phyloP scores from a whole-genome alignment of 2,797 vertebrate species.

The Sarcophilus harrisii region DNA sequence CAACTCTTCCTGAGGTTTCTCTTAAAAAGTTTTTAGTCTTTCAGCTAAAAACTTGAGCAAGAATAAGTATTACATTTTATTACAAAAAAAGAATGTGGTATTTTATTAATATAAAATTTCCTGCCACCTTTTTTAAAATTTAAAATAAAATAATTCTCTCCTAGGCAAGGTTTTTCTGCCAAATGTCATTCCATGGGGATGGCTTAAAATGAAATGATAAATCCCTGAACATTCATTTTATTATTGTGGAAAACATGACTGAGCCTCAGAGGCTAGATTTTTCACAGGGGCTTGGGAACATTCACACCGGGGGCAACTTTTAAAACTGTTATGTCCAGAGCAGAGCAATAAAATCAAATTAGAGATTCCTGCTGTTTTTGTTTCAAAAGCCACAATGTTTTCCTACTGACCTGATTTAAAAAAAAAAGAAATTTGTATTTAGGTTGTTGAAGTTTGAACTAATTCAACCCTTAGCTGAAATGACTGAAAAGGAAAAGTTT shows the following conservation, averaged over 20 bases:
- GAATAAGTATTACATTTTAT: slow-evolving; percentile 45
- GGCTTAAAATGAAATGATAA: slow-evolving; percentile 67
- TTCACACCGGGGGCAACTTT: neutral
- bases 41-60: slow-evolving; percentile 11
- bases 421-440: slow-evolving; percentile 13
- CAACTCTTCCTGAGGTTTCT: slow-evolving; percentile 18
- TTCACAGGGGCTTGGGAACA: neutral
- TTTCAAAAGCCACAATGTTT: slow-evolving; percentile 14
- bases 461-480: neutral
- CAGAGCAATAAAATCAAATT: slow-evolving; percentile 23
- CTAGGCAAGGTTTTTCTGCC: slow-evolving; percentile 22
- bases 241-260: slow-evolving; percentile 57
- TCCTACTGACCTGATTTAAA: slow-evolving; percentile 8
- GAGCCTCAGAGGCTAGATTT: slow-evolving; percentile 23
- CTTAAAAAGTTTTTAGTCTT: slow-evolving; percentile 32
- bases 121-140: slow-evolving; percentile 53
- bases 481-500: neutral
- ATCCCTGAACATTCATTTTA: slow-evolving; percentile 52
- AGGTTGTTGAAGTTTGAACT: slow-evolving; percentile 5
- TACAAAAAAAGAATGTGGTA: slow-evolving; percentile 49
- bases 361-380: slow-evolving; percentile 1
- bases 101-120: slow-evolving; percentile 44
- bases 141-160: slow-evolving; percentile 58
- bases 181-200: slow-evolving; percentile 53
- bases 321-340: neutral